Evolutionary conservation across 2,113 vertebrate species (phyloP).

Genomic region (Cyprinodon variegatus): DNA sequence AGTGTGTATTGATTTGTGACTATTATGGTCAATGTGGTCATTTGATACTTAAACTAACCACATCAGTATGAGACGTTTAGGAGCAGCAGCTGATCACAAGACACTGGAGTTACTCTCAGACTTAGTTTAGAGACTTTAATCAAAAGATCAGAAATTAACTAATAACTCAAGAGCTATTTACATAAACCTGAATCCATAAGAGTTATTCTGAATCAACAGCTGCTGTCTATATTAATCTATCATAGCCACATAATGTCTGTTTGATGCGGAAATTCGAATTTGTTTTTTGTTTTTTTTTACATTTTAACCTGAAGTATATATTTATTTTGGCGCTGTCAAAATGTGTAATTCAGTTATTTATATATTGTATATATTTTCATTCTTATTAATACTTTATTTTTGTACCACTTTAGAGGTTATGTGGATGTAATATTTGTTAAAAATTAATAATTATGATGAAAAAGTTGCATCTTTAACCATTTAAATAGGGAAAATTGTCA

Average conservation of each 20-base stretch:
- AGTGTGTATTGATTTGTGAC: constrained; percentile 2
- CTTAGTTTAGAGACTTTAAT: not conserved
- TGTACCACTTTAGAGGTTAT: too few relatives aligned
- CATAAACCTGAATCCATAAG: not conserved
- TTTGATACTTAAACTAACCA: constrained; percentile 9
- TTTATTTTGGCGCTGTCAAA: too few relatives aligned
- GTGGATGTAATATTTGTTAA: too few relatives aligned
- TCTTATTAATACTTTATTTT: too few relatives aligned
- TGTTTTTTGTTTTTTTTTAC: too few relatives aligned
- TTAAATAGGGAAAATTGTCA: too few relatives aligned
- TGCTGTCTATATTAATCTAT: constrained; percentile 4
- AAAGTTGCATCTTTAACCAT: too few relatives aligned
- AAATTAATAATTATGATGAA: too few relatives aligned
- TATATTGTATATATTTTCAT: too few relatives aligned
- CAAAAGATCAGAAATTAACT: not conserved
- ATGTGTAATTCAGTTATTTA: too few relatives aligned
- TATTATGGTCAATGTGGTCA: not conserved
- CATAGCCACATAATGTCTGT: not conserved
- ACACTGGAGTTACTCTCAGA: not conserved
- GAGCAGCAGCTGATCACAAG: not conserved
- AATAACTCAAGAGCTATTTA: not conserved
- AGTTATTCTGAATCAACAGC: constrained; percentile 11
- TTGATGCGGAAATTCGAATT: not conserved
- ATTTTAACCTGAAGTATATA: too few relatives aligned
- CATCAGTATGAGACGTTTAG: not conserved